A percentile compares a stretch with the other conserved stretches of the same genome.
Conservation (phyloP, 2,113 vertebrate species). For the Gopherus flavomarginatus region DNA sequence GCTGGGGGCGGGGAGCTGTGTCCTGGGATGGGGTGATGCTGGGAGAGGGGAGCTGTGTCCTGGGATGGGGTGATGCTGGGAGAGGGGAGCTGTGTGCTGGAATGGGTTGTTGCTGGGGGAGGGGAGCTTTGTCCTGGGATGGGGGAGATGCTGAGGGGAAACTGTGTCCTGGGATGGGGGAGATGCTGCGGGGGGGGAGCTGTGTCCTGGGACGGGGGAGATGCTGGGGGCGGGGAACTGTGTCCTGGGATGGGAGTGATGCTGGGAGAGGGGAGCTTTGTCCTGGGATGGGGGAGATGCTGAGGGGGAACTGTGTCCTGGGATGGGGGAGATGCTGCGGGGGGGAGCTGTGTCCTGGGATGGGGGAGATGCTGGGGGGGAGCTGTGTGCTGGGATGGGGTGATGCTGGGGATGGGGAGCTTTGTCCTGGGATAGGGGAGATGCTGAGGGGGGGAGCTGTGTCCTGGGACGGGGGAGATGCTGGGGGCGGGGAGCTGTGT, state of each 20-base stretch:
- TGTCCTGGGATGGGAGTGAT: accelerated
- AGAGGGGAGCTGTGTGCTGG: background rate
- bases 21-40: background rate
- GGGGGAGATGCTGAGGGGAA: too few relatives aligned
- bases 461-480: too few relatives aligned
- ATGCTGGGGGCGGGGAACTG: background rate
- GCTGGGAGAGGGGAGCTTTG: background rate
- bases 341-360: background rate
- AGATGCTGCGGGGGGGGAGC: background rate
- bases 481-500: background rate
- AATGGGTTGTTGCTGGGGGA: background rate
- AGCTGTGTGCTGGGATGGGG: too few relatives aligned
- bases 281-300: too few relatives aligned
- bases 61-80: background rate
- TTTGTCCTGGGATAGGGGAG: background rate
- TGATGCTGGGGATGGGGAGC: background rate
- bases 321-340: too few relatives aligned
- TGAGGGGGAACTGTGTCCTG: too few relatives aligned
- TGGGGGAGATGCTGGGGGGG: background rate
- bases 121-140: background rate
- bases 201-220: background rate
- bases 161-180: background rate
- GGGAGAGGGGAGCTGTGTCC: background rate
- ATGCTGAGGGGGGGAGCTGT: too few relatives aligned
- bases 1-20: too few relatives aligned